phyloP scores from a whole-genome alignment of 2,797 vertebrate genomes.

The Sylvilagus floridanus region DNA sequence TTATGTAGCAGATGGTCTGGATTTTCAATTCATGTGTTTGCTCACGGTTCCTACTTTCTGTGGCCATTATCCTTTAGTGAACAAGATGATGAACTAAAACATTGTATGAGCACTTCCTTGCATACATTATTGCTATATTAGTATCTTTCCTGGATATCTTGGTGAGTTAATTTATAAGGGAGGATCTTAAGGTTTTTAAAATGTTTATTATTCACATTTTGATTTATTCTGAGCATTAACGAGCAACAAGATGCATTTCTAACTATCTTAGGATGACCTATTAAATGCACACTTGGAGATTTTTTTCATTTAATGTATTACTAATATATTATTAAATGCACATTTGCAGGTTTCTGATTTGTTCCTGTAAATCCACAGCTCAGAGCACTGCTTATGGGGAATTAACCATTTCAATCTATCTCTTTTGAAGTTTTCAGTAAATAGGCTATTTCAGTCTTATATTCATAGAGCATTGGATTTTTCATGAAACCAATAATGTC shows the following conservation, averaged over 20 bases:
- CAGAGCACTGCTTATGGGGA: background rate
- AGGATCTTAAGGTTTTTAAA: background rate
- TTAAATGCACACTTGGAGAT: background rate
- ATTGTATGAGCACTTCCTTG: background rate
- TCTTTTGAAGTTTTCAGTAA: background rate
- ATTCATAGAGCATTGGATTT: background rate
- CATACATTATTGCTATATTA: background rate
- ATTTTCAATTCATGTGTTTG: background rate
- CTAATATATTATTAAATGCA: no score
- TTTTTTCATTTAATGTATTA: no score
- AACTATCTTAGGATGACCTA: background rate
- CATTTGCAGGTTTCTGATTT: constrained; percentile 19
- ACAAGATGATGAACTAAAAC: background rate
- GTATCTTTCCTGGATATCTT: background rate
- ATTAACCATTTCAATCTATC: constrained; percentile 5
- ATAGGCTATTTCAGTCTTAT: background rate
- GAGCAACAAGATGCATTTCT: background rate
- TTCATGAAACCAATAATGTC: background rate
- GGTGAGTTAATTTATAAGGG: background rate
- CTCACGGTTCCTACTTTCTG: background rate
- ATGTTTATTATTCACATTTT: background rate
- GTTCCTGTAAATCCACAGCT: background rate
- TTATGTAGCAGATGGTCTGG: background rate
- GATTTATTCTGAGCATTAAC: background rate
- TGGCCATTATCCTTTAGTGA: background rate